phyloP scores from a whole-genome alignment of 2,797 vertebrate species.

The Falco biarmicus region DNA sequence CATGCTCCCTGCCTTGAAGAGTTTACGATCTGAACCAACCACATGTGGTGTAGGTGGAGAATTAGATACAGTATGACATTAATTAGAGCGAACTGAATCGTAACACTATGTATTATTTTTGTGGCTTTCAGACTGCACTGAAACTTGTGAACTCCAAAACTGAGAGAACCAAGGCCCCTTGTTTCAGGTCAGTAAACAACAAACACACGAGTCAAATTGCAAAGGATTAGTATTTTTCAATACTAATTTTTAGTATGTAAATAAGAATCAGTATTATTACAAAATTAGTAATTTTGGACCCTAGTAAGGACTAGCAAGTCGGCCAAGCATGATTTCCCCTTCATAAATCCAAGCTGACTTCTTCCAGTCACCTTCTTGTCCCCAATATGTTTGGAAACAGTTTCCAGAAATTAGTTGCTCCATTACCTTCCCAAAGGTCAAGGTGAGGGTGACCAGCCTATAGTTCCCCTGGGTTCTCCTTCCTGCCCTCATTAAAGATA shows the following conservation, averaged over 20 bases:
- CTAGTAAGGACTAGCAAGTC: background rate
- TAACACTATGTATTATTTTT: background rate
- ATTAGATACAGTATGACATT: background rate
- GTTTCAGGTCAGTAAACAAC: background rate
- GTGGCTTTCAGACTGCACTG: background rate
- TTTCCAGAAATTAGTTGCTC: background rate
- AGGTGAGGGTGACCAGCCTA: background rate
- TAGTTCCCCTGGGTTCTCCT: background rate
- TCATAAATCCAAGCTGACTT: background rate
- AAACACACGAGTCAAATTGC: background rate
- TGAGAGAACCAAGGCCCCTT: background rate
- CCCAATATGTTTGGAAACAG: background rate
- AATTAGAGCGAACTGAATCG: background rate
- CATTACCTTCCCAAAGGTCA: background rate
- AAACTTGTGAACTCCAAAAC: background rate
- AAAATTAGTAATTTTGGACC: background rate
- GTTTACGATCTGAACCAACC: background rate
- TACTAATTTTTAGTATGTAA: too few species aligned
- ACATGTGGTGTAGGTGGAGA: background rate
- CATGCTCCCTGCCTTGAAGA: background rate
- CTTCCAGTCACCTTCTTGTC: background rate
- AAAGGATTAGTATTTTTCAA: background rate
- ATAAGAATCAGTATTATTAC: too few species aligned
- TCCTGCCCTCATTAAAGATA: too few species aligned
- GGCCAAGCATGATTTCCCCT: background rate